Evolutionary conservation across 2,797 vertebrate species (phyloP), one percentile per base, ranked within the genome.

Genomic region (Kryptopterus vitreolus): DNA sequence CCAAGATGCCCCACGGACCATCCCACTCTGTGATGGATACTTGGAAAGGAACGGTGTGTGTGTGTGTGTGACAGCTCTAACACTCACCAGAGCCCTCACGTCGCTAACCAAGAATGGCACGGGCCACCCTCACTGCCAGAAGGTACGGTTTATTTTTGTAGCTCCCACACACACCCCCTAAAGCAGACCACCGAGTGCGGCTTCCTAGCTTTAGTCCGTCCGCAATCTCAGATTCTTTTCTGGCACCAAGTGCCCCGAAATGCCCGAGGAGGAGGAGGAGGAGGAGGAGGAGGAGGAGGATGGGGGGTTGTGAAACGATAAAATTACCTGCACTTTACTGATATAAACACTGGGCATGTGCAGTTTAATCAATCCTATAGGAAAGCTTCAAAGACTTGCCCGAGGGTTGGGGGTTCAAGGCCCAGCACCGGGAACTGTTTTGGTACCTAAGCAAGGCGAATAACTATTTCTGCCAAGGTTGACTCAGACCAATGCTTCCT

Each of bases 141-240:
- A 95, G 90, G 93, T 92, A 95, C 92, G 92, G 96, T 99, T 98
- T 99, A 97, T 99, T 98, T 98, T 95, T 91, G 81, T 94, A 94
- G 95, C 94, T 94, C 90, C 93, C 90, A 86, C 93, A 92, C 90
- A 94, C 93, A 91, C 91, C 91, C 72, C 92, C 92, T 87, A 83
- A 85, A 91, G 85, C 88, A 92, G 96, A 98, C 97, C 96, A 97
- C 96, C 96, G 94, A 96, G 94, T 20, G 86, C 12, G 95, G 89
- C 82, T 87, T 16, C 82, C 85, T 86, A 85, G 46, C 29, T 57
- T 43, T 89, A 87, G 86, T 84, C 79, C 76, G 80, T 86, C 84
- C 81, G 10, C 70, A 75, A 61, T 55, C 86, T 76, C 87, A 84
- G 77, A 86, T 91, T 87, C 83, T 87, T 83, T 83, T 55, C 29